Conservation (phyloP, 2,888 invertebrate species). For the Drosophila mimica region DNA sequence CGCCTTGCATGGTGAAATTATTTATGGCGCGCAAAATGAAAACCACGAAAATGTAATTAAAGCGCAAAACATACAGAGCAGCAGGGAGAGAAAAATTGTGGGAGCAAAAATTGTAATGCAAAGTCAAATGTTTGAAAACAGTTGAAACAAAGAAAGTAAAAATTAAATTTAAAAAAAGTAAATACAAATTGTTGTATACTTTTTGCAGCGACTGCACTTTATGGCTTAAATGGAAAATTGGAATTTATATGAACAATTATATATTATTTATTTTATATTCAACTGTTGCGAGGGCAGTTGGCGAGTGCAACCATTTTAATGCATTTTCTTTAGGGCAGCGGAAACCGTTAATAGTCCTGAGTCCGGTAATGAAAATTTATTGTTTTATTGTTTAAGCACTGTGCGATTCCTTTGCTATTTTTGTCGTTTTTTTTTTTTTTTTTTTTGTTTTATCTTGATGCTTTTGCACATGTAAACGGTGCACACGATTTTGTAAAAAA, state of each 20-base stretch:
- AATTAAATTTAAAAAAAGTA: constrained; percentile 16
- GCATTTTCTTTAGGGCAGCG: constrained; percentile 65
- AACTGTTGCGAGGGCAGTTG: constrained; percentile 33
- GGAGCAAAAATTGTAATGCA: constrained; percentile 54
- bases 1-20: constrained; percentile 66
- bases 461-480: constrained; percentile 64
- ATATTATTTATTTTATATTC: constrained; percentile 43
- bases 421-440: constrained; percentile 4
- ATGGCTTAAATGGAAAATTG: constrained; percentile 48
- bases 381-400: constrained; percentile 78
- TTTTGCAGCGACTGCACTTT: constrained; percentile 55
- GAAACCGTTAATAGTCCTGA: constrained; percentile 73
- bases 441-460: constrained; percentile 54
- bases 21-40: constrained; percentile 73
- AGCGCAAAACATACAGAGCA: constrained; percentile 56
- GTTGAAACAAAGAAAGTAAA: constrained; percentile 19
- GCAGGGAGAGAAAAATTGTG: neutral
- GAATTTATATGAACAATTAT: constrained; percentile 55
- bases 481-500: constrained; percentile 51
- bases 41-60: constrained; percentile 81
- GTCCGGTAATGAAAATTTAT: constrained; percentile 82
- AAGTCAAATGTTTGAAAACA: constrained; percentile 62
- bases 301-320: constrained; percentile 32
- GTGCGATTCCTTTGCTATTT: constrained; percentile 15
- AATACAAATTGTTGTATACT: constrained; percentile 53